Evolutionary conservation across 2,888 invertebrate genomes (phyloP).

Genomic region (Dolichomitus sp.): DNA sequence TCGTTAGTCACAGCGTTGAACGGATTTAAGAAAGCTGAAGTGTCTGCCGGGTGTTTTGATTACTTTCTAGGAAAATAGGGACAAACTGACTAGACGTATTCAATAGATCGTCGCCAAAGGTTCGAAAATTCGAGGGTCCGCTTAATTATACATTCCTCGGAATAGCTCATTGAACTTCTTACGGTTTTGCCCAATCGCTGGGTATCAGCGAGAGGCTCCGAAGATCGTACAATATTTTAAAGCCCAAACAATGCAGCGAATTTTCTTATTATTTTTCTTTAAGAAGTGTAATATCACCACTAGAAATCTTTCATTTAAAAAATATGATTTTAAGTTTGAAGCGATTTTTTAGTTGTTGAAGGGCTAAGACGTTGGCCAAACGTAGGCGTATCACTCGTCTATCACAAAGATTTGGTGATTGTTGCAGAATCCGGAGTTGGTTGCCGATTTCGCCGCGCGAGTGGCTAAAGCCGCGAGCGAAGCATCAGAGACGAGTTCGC

Average conservation of each 20-base stretch:
- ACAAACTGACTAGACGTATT: not conserved
- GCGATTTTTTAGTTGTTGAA: slow-evolving; percentile 79
- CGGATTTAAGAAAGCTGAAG: slow-evolving; percentile 1
- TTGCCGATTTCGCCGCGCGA: slow-evolving; percentile 84
- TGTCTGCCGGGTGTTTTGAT: not conserved
- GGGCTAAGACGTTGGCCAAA: slow-evolving; percentile 81
- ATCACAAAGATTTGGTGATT: slow-evolving; percentile 82
- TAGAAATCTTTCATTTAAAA: slow-evolving; percentile 13
- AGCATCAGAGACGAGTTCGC: slow-evolving; percentile 62
- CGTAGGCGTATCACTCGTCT: slow-evolving; percentile 78
- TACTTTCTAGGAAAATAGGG: not conserved
- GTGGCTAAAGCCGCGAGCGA: slow-evolving; percentile 83
- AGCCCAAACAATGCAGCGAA: not conserved
- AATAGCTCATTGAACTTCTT: not conserved
- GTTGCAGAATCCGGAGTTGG: slow-evolving; percentile 83
- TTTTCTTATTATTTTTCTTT: too few species aligned
- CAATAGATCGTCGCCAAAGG: not conserved
- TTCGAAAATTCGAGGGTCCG: not conserved
- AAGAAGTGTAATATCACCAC: too few species aligned
- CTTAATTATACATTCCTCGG: not conserved
- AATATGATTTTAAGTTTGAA: slow-evolving; percentile 72
- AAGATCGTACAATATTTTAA: not conserved
- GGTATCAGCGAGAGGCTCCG: not conserved
- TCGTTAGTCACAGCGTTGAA: slow-evolving; percentile 18
- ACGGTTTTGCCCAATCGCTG: slow-evolving; percentile 5